These are phyloP conservation scores for Platyrinchus mystaceus DNA, from an alignment of 2,797 vertebrate genomes.

Conservation along the genomic window DNA sequence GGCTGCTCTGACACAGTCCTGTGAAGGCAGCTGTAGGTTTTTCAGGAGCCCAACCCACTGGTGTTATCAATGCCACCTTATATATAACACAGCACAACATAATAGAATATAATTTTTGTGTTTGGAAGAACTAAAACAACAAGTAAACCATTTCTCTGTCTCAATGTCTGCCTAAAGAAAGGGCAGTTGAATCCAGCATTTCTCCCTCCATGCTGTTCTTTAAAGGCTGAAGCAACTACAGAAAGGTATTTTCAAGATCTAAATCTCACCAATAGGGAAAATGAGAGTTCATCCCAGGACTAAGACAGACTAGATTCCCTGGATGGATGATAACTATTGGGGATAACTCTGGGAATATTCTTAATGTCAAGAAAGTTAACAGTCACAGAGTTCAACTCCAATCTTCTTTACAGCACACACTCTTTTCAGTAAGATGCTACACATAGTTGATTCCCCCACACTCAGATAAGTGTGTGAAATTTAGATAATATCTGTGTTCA, in stretches of 20 bases:
- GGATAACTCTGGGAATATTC: not conserved
- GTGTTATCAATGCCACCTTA: not conserved
- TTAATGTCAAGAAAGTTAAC: not conserved
- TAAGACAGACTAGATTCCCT: not conserved
- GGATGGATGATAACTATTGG: not conserved
- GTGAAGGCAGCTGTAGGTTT: not conserved
- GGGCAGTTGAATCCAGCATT: not conserved
- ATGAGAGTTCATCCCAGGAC: not conserved
- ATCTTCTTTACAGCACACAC: not conserved
- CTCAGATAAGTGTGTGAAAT: not conserved
- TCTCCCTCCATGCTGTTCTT: not conserved
- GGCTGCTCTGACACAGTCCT: not conserved
- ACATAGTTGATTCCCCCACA: not conserved
- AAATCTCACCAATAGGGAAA: not conserved
- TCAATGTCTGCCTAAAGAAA: not conserved
- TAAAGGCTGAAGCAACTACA: not conserved
- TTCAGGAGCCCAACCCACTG: not conserved
- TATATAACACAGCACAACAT: no score
- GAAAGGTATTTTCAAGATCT: not conserved
- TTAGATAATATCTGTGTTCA: not conserved
- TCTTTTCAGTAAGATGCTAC: not conserved
- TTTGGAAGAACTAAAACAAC: not conserved
- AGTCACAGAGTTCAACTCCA: not conserved
- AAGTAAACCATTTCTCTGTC: not conserved
- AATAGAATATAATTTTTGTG: not conserved